phyloP scores from a whole-genome alignment of 2,113 vertebrate species.

The Andinoacara biseriatus region DNA sequence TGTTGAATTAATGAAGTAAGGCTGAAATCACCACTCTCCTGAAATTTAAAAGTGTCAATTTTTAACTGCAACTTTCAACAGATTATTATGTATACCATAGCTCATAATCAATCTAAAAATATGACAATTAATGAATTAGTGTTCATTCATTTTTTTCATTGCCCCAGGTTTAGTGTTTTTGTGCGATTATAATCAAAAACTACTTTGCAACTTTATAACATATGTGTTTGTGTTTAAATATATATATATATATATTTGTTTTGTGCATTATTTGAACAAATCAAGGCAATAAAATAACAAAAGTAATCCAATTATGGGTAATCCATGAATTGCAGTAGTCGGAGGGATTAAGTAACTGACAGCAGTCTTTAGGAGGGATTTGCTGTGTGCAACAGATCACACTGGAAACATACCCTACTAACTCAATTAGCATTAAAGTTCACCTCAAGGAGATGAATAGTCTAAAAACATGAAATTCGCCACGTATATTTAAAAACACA shows the following conservation, averaged over 20 bases:
- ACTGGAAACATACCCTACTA: conserved; percentile 54
- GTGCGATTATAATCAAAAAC: background rate
- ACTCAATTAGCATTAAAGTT: conserved; percentile 64
- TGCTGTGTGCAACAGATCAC: conserved; percentile 57
- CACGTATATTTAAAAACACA: conserved; percentile 25
- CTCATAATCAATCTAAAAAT: background rate
- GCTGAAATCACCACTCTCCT: background rate
- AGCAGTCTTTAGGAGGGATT: conserved; percentile 59
- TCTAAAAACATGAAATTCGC: conserved; percentile 50
- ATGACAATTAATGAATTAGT: background rate
- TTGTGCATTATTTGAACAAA: background rate
- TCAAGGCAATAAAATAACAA: conserved; percentile 35
- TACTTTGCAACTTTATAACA: background rate
- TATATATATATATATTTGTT: background rate
- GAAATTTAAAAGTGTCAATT: background rate
- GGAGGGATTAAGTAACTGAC: conserved; percentile 56
- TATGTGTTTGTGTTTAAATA: no score
- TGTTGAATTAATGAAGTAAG: background rate
- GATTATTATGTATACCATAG: background rate
- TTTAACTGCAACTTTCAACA: background rate
- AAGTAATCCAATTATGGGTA: conserved; percentile 67
- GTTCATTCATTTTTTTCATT: background rate
- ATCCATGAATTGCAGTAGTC: conserved; percentile 50
- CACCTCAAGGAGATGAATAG: conserved; percentile 57
- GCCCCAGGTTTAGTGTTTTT: background rate